Evolutionary conservation across 2,888 invertebrate genomes (phyloP).

Genomic region (Phengaris alcon): DNA sequence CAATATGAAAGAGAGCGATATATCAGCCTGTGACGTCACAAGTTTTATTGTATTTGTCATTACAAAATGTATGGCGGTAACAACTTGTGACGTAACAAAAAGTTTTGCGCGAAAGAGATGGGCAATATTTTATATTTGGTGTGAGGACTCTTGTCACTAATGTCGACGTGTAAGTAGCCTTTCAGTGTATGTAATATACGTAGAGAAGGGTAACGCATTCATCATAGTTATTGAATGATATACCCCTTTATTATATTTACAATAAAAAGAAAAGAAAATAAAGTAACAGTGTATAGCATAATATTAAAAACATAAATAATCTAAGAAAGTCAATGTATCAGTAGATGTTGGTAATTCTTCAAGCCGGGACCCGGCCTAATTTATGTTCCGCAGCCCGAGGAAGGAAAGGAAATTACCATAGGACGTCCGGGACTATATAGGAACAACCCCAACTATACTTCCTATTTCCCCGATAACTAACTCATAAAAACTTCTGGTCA

Average conservation of each 20-base stretch:
- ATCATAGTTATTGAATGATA: too few species aligned
- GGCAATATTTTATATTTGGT: too few species aligned
- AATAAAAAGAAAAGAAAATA: neutral
- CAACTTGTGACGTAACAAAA: too few species aligned
- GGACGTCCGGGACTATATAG: slow-evolving; percentile 57
- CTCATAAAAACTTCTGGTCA: slow-evolving; percentile 34
- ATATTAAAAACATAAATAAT: slow-evolving; percentile 22
- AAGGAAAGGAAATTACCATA: slow-evolving; percentile 76
- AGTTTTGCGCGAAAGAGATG: too few species aligned
- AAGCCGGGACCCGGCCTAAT: slow-evolving; percentile 67
- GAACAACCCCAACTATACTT: slow-evolving; percentile 56
- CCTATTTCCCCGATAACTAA: slow-evolving; percentile 41
- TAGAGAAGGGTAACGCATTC: too few species aligned
- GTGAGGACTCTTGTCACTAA: too few species aligned
- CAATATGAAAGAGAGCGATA: too few species aligned
- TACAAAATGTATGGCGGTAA: too few species aligned
- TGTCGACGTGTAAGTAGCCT: too few species aligned
- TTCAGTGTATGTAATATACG: too few species aligned
- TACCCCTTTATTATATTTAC: neutral
- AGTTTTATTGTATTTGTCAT: too few species aligned
- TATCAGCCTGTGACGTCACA: too few species aligned
- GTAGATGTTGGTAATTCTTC: slow-evolving; percentile 71
- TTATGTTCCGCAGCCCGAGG: slow-evolving; percentile 64
- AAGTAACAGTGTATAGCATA: neutral
- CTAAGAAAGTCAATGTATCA: slow-evolving; percentile 50